These are phyloP conservation scores for Punctoribates punctum DNA, from an alignment of 2,888 invertebrate genomes.

Conservation along the genomic window DNA sequence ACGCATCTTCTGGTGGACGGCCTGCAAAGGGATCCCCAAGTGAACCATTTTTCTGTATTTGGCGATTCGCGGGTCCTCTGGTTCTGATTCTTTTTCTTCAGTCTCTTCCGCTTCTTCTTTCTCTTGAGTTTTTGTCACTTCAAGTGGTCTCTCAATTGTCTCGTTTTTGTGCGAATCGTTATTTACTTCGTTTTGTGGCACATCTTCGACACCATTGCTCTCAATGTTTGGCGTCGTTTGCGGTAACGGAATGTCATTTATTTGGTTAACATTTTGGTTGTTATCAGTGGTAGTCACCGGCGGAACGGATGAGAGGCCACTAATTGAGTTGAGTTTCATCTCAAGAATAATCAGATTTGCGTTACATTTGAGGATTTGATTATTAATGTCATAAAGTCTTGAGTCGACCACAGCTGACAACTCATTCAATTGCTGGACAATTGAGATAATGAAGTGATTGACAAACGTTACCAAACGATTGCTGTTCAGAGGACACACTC, in stretches of 20 bases:
- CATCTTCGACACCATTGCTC: not conserved
- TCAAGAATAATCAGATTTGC: conserved; percentile 44
- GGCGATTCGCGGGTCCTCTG: conserved; percentile 23
- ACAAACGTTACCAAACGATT: conserved; percentile 44
- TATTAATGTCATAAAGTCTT: conserved; percentile 36
- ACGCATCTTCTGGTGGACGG: conserved; percentile 41
- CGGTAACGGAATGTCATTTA: not conserved
- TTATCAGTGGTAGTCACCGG: not conserved
- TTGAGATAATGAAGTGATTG: conserved; percentile 40
- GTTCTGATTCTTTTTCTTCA: conserved; percentile 6
- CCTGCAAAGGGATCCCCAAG: conserved; percentile 38
- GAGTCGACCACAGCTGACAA: conserved; percentile 40
- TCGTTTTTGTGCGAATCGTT: not conserved
- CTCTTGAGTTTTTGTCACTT: not conserved
- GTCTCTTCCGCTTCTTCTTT: conserved; percentile 12
- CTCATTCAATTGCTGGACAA: conserved; percentile 41
- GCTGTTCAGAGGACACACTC: conserved; percentile 40
- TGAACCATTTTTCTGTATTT: conserved; percentile 42
- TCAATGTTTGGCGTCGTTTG: not conserved
- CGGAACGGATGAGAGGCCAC: conserved; percentile 4
- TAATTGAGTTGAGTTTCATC: conserved; percentile 41
- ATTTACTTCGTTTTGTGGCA: no score
- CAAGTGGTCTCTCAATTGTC: not conserved
- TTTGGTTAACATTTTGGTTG: not conserved
- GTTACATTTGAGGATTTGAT: conserved; percentile 40